These are phyloP conservation scores for Clitarchus hookeri DNA, from an alignment of 2,888 invertebrate species.

Conservation along the genomic window DNA sequence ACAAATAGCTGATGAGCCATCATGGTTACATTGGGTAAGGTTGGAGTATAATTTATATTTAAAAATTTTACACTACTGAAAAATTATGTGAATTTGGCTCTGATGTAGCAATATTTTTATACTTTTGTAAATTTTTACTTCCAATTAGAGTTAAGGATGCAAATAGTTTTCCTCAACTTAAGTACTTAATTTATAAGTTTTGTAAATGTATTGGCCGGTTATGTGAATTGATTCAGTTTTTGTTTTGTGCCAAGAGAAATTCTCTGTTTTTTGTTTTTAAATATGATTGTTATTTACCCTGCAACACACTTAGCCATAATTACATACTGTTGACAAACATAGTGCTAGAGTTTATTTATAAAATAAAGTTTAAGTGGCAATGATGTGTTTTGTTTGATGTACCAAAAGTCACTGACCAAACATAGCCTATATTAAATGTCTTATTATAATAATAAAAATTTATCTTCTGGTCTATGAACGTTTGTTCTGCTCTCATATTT, in stretches of 20 bases:
- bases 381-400: neutral
- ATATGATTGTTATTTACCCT: neutral
- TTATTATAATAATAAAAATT: too few relatives aligned
- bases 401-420: neutral
- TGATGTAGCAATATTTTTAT: constrained; percentile 2
- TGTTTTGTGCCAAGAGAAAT: neutral
- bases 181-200: neutral
- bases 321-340: neutral
- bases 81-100: constrained; percentile 1
- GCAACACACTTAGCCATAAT: neutral
- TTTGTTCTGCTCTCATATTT: too few relatives aligned
- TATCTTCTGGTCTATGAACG: too few relatives aligned
- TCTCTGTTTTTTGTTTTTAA: neutral
- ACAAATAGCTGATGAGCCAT: constrained; percentile 8
- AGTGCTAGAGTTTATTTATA: neutral
- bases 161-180: neutral
- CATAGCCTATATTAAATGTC: too few relatives aligned
- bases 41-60: constrained; percentile 9
- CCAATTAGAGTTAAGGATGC: neutral
- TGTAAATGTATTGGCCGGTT: neutral
- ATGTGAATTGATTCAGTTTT: neutral
- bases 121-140: constrained; percentile 2
- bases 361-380: neutral
- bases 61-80: neutral
- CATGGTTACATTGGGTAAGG: neutral